Evolutionary conservation across 2,888 invertebrate species (phyloP).

Genomic region (Sipha maydis): DNA sequence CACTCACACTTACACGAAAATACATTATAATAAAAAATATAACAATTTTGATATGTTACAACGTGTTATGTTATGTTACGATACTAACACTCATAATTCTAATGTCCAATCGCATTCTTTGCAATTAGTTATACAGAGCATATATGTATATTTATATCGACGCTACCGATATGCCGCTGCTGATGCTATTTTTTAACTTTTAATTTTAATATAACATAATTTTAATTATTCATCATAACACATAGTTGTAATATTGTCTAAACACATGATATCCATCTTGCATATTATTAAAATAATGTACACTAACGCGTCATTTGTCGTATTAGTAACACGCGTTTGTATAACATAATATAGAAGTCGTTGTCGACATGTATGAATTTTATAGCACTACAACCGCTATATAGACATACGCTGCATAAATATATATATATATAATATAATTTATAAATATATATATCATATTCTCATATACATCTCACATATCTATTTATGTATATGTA

Average conservation of each 20-base stretch:
- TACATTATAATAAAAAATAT: too few relatives aligned
- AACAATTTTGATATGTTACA: too few relatives aligned
- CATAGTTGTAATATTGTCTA: background rate
- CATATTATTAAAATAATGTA: background rate
- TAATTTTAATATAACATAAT: background rate
- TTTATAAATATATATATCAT: conserved; percentile 1
- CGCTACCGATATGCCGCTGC: conserved; percentile 50
- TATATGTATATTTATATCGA: background rate
- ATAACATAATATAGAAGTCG: background rate
- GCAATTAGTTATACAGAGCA: background rate
- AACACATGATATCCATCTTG: background rate
- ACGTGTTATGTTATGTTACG: background rate
- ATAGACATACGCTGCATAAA: background rate
- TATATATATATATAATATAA: background rate
- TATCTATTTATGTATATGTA: background rate
- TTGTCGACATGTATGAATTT: background rate
- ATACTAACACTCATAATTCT: background rate
- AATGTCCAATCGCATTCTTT: background rate
- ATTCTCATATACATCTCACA: background rate
- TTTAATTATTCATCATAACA: background rate
- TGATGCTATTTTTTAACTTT: background rate
- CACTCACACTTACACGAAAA: background rate
- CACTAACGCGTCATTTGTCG: background rate
- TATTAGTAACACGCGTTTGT: background rate
- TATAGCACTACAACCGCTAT: conserved; percentile 17